Evolutionary conservation across 2,113 vertebrate species (phyloP), one percentile per base, ranked within the genome.

Genomic region (Lethenteron camtschaticum): DNA sequence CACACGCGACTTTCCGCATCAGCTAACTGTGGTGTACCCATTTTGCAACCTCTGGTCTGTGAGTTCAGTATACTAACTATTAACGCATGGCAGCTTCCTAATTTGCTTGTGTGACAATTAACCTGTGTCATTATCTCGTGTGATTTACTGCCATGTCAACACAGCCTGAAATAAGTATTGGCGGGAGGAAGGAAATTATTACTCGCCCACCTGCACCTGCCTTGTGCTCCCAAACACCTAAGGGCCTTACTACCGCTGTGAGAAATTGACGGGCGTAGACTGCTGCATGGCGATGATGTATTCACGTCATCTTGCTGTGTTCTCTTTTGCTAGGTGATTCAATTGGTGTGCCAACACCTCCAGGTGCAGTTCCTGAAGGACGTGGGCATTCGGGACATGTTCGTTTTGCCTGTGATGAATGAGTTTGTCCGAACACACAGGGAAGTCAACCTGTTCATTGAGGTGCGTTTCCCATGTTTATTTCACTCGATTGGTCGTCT

Each of bases 371-470:
- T 16, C n/a, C 24, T 66, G 2, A n/a, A 66, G 24, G 63, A 66
- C n/a, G 63, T 24, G n/a, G 63, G 63, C 24, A 11, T 66, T n/a
- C n/a, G 63, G 3, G 63, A 66, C 63, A 2, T 66, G n/a, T 66
- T 16, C 63, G 10, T 16, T 16, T 9, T 79, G 2, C 73, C 73
- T 10, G 80, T 79, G 59, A 69, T 85, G 5, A 81, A 73, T 70
- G 77, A 82, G n/a, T 79, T 85, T 3, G 76, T 74, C 12, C 80
- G 81, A 69, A 72, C 73, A n/a, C 69, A 75, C 8, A 80, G 76
- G 73, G 83, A 84, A 75, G 68, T 85, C 76, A 78, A 79, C 72
- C 75, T 80, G 71, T 85, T 81, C 70, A 73, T 84, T 68, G 76
- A 81, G 79, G 83, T 85, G 63, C 72, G 6, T 63, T 11, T 11